Percentiles rank a stretch among this genome's conserved stretches.
Conservation (phyloP, 2,797 vertebrate genomes). For the Enteromius paludinosus region DNA sequence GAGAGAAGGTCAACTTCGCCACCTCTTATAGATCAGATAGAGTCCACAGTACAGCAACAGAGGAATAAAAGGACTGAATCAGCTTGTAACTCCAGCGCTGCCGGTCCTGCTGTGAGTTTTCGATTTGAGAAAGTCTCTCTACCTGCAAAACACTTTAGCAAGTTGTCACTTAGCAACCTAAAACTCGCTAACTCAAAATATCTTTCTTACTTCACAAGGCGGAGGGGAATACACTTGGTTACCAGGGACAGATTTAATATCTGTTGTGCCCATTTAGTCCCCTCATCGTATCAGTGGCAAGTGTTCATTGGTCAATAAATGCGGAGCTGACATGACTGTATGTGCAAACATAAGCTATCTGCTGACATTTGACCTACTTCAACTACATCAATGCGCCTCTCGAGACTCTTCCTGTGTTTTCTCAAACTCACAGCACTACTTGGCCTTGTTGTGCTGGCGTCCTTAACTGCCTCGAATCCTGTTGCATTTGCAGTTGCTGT, state of each 20-base stretch:
- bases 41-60: conserved; percentile 10
- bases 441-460: conserved; percentile 13
- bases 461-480: conserved; percentile 28
- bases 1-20: conserved; percentile 50
- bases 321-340: not conserved
- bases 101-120: conserved; percentile 48
- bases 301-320: conserved; percentile 12
- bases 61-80: conserved; percentile 48
- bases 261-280: not conserved
- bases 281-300: not conserved
- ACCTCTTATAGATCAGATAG: conserved; percentile 47
- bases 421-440: not conserved
- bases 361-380: conserved; percentile 20
- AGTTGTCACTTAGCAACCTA: conserved; percentile 49
- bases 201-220: conserved; percentile 9
- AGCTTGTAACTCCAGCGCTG: conserved; percentile 27
- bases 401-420: conserved; percentile 17
- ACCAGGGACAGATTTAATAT: not conserved
- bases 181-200: conserved; percentile 4
- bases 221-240: not conserved
- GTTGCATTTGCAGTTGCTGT: conserved; percentile 43
- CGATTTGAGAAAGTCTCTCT: conserved; percentile 43
- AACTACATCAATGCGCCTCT: not conserved
- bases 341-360: not conserved
- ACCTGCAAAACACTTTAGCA: conserved; percentile 35